These are phyloP conservation scores for Chaetoderma sp. DNA, from an alignment of 2,888 invertebrate genomes.

Conservation along the genomic window DNA sequence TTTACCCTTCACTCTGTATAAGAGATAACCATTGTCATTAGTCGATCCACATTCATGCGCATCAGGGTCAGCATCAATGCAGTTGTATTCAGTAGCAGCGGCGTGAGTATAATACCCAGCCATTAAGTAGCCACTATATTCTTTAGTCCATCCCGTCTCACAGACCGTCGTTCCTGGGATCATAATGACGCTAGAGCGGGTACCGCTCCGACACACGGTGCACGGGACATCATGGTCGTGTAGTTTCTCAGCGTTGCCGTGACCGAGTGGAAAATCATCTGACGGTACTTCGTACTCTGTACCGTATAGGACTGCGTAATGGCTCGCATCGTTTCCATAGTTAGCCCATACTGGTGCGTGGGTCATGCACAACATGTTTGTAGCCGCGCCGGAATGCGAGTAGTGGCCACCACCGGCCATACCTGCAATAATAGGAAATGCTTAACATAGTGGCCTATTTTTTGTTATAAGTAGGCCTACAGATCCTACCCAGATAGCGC, in stretches of 20 bases:
- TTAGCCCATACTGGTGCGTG: not conserved
- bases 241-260: constrained; percentile 3
- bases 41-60: constrained; percentile 22
- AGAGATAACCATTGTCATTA: constrained; percentile 29
- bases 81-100: constrained; percentile 25
- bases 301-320: constrained; percentile 13
- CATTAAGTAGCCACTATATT: constrained; percentile 43
- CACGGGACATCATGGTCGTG: constrained; percentile 35
- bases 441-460: no score
- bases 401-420: not conserved
- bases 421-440: no score
- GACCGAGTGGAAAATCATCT: not conserved
- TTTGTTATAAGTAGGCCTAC: no score
- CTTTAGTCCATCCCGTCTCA: constrained; percentile 37
- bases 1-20: constrained; percentile 33
- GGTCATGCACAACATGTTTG: constrained; percentile 1
- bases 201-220: constrained; percentile 31
- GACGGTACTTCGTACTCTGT: constrained; percentile 21
- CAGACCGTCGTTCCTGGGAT: constrained; percentile 35
- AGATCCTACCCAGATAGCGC: no score
- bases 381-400: not conserved
- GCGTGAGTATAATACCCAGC: constrained; percentile 20
- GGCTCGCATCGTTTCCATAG: no score
- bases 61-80: constrained; percentile 38
- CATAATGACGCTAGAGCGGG: constrained; percentile 28